These are phyloP conservation scores for Semicossyphus pulcher DNA, from an alignment of 2,113 vertebrate genomes.

Conservation along the genomic window DNA sequence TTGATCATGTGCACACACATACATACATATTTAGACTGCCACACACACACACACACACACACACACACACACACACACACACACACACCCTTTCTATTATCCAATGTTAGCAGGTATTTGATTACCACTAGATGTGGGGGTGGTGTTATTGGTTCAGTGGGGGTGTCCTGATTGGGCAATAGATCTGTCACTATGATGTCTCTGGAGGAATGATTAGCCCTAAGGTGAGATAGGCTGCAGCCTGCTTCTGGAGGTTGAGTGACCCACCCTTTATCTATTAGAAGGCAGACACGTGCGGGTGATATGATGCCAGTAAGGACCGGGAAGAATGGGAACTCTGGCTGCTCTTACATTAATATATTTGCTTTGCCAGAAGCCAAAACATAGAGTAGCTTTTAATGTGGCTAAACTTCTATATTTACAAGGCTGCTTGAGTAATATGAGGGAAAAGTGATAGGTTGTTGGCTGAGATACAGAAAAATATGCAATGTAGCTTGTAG, in stretches of 20 bases:
- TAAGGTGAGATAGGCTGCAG: slow-evolving; percentile 44
- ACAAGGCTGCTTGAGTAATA: slow-evolving; percentile 27
- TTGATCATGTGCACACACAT: slow-evolving; percentile 44
- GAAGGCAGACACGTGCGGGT: slow-evolving; percentile 35
- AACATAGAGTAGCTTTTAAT: not conserved
- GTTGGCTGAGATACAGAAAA: not conserved
- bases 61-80: not conserved
- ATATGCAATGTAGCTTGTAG: too few species aligned
- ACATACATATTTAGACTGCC: not conserved
- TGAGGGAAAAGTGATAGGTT: not conserved
- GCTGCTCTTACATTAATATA: not conserved
- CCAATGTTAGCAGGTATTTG: slow-evolving; percentile 58
- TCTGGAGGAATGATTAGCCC: slow-evolving; percentile 53
- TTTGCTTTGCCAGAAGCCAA: slow-evolving; percentile 2
- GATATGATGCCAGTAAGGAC: slow-evolving; percentile 13
- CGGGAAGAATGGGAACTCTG: not conserved
- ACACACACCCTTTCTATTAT: slow-evolving; percentile 19
- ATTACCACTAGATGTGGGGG: slow-evolving; percentile 57
- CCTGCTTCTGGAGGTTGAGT: slow-evolving; percentile 39
- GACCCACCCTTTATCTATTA: slow-evolving; percentile 3
- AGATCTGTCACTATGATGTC: slow-evolving; percentile 63
- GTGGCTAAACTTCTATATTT: slow-evolving; percentile 29
- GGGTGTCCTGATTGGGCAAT: slow-evolving; percentile 57
- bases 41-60: slow-evolving; percentile 15
- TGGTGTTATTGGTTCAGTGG: slow-evolving; percentile 44